These are phyloP conservation scores for Oryzias javanicus DNA, from an alignment of 2,113 vertebrate species.

Conservation along the genomic window DNA sequence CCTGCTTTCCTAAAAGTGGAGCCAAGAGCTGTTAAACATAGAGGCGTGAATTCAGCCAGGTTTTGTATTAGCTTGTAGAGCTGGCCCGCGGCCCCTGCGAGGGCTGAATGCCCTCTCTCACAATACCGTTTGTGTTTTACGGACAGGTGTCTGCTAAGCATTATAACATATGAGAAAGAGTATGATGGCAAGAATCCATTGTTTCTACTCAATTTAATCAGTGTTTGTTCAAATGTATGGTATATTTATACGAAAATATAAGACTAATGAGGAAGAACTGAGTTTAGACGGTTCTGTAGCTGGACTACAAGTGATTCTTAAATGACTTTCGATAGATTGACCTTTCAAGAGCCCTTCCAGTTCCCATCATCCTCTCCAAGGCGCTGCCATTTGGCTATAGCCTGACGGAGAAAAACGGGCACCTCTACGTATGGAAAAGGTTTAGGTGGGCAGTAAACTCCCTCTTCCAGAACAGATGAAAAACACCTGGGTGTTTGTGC, in stretches of 20 bases:
- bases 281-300: slow-evolving; percentile 8
- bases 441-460: slow-evolving; percentile 71
- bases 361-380: slow-evolving; percentile 28
- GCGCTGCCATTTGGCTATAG: slow-evolving; percentile 58
- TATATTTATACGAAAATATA: no score
- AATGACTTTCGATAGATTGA: slow-evolving; percentile 29
- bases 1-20: slow-evolving; percentile 40
- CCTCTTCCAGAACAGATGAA: slow-evolving; percentile 67
- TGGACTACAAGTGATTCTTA: slow-evolving; percentile 21
- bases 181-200: neutral
- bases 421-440: slow-evolving; percentile 68
- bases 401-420: slow-evolving; percentile 51
- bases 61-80: slow-evolving; percentile 49
- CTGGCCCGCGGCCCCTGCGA: slow-evolving; percentile 45
- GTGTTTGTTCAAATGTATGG: neutral
- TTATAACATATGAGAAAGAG: slow-evolving; percentile 47
- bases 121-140: slow-evolving; percentile 57
- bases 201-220: neutral
- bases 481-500: slow-evolving; percentile 71
- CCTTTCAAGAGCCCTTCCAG: slow-evolving; percentile 33
- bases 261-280: no score
- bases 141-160: slow-evolving; percentile 63
- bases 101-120: slow-evolving; percentile 37
- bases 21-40: slow-evolving; percentile 60
- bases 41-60: slow-evolving; percentile 62